phyloP scores from a whole-genome alignment of 2,797 vertebrate species.

The Kryptopterus vitreolus region DNA sequence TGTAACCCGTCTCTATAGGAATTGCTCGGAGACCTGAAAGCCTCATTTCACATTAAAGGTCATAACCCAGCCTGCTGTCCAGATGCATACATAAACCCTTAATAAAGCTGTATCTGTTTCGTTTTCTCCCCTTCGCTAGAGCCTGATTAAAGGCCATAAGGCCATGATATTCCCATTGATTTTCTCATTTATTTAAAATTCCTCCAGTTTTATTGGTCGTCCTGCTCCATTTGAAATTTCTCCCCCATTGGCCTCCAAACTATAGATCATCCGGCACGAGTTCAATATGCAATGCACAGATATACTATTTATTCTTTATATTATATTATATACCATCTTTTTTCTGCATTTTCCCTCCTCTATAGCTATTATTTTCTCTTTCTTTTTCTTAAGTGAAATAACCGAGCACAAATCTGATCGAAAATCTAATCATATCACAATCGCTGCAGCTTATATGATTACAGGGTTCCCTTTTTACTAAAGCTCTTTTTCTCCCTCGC shows the following conservation, averaged over 20 bases:
- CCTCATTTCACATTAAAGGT: neutral
- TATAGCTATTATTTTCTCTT: too few relatives aligned
- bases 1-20: neutral
- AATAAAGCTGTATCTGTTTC: conserved; percentile 5
- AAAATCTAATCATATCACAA: neutral
- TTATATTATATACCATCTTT: neutral
- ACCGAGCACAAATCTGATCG: neutral
- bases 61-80: neutral
- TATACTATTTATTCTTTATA: neutral
- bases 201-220: neutral
- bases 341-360: neutral
- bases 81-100: neutral
- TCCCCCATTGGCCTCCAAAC: neutral
- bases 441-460: neutral
- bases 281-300: neutral
- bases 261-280: neutral
- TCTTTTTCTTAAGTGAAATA: neutral
- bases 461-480: neutral
- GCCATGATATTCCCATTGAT: neutral
- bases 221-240: neutral
- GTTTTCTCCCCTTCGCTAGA: neutral
- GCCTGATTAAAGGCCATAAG: neutral
- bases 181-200: neutral
- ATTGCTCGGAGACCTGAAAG: neutral
- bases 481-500: conserved; percentile 17